These are phyloP conservation scores for Pachymerium ferrugineum DNA, from an alignment of 2,888 invertebrate genomes.

Conservation along the genomic window DNA sequence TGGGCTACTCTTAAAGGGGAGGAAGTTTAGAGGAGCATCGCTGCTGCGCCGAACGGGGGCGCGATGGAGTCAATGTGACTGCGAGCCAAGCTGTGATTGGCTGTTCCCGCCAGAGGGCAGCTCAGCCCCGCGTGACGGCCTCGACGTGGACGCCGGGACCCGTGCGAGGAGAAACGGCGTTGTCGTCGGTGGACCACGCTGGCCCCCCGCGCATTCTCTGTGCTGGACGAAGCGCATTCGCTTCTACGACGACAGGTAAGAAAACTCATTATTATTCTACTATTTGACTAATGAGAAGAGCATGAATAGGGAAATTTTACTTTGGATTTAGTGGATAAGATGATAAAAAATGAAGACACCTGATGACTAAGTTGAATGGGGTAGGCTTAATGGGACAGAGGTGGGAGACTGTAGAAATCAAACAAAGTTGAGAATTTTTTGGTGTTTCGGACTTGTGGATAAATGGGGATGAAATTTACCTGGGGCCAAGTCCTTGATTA, in stretches of 20 bases:
- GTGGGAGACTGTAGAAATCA: no score
- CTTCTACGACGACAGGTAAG: slow-evolving; percentile 1
- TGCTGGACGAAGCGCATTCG: background rate
- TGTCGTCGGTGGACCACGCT: slow-evolving; percentile 18
- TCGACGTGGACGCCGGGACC: slow-evolving; percentile 21
- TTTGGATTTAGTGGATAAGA: no score
- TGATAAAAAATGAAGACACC: background rate
- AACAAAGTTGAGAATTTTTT: no score
- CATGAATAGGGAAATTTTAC: no score
- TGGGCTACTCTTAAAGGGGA: background rate
- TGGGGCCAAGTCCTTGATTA: slow-evolving; percentile 21
- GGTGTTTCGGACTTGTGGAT: background rate
- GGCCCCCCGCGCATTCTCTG: slow-evolving; percentile 1
- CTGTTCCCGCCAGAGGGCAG: slow-evolving; percentile 21
- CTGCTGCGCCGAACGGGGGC: slow-evolving; percentile 6
- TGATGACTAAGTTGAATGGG: background rate
- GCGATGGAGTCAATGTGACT: slow-evolving; percentile 18
- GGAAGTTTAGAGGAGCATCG: background rate
- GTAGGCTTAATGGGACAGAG: no score
- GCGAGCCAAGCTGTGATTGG: slow-evolving; percentile 10
- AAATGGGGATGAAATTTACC: slow-evolving; percentile 4
- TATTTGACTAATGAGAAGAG: no score
- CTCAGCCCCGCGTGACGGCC: slow-evolving; percentile 14
- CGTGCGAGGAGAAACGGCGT: slow-evolving; percentile 15
- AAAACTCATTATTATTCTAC: no score